Evolutionary conservation across 2,888 invertebrate species (phyloP).

Genomic region (Bruchidius siliquastri): DNA sequence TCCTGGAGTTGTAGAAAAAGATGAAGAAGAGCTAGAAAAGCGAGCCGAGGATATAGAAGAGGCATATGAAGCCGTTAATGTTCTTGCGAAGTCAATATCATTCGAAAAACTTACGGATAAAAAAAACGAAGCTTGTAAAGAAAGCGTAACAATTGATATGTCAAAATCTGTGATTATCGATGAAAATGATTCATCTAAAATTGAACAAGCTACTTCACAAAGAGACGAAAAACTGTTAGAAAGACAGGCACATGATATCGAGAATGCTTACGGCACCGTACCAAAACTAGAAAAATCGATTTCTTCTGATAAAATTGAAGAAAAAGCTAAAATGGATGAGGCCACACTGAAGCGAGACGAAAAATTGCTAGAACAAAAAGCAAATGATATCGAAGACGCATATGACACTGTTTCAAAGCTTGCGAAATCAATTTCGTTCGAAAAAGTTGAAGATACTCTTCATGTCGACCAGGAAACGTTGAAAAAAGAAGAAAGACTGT

Average conservation of each 20-base stretch:
- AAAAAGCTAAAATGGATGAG: not conserved
- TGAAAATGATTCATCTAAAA: not conserved
- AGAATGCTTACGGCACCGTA: slow-evolving; percentile 10
- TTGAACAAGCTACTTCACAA: not conserved
- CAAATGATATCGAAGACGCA: slow-evolving; percentile 1
- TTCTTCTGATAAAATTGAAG: not conserved
- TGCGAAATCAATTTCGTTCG: not conserved
- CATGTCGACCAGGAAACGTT: not conserved
- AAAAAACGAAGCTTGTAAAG: not conserved
- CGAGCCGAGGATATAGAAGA: not conserved
- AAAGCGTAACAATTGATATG: not conserved
- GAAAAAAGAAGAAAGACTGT: not conserved
- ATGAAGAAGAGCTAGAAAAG: not conserved
- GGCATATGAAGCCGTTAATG: slow-evolving; percentile 9
- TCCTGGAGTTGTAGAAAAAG: not conserved
- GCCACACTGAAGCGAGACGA: slow-evolving; percentile 2
- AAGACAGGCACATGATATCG: not conserved
- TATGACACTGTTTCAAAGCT: slow-evolving; percentile 8
- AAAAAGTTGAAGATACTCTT: not conserved
- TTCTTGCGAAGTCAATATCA: not conserved
- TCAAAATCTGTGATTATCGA: not conserved
- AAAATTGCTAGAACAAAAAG: not conserved
- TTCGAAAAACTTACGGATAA: not conserved
- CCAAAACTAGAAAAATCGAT: not conserved
- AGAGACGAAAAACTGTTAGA: not conserved